A percentile compares a stretch with the other conserved stretches of the same genome.
Evolutionary conservation across 1,140 invertebrate species (phyloP).

Genomic region (Pomacea maculata): DNA sequence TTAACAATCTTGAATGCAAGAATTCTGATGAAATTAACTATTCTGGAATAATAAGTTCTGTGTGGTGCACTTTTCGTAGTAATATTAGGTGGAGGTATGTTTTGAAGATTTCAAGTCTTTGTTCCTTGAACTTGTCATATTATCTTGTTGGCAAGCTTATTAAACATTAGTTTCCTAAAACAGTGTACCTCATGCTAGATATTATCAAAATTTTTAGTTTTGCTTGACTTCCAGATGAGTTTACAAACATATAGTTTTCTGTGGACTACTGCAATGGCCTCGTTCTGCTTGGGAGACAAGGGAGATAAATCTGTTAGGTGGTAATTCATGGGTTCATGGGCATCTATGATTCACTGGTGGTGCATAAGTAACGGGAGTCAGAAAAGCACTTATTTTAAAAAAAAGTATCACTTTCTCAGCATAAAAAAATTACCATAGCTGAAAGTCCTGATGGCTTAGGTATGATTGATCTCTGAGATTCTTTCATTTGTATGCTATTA

Average conservation of each 20-base stretch:
- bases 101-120: neutral
- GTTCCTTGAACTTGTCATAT: neutral
- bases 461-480: constrained; percentile 14
- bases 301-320: neutral
- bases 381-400: neutral
- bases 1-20: neutral
- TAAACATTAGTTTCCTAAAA: neutral
- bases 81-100: no score
- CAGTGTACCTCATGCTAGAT: no score
- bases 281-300: neutral
- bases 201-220: no score
- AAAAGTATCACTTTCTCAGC: no score
- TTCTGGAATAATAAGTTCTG: neutral
- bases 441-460: neutral
- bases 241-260: no score
- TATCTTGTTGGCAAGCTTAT: neutral
- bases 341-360: neutral
- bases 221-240: no score
- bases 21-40: neutral
- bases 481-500: constrained; percentile 1
- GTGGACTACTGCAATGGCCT: neutral
- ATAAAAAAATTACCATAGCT: neutral
- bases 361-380: neutral
- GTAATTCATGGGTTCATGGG: neutral
- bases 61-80: neutral